Percentiles rank a stretch among this genome's conserved stretches.
Evolutionary conservation across 2,797 vertebrate species (phyloP).

Genomic region (Enteromius mattozi): DNA sequence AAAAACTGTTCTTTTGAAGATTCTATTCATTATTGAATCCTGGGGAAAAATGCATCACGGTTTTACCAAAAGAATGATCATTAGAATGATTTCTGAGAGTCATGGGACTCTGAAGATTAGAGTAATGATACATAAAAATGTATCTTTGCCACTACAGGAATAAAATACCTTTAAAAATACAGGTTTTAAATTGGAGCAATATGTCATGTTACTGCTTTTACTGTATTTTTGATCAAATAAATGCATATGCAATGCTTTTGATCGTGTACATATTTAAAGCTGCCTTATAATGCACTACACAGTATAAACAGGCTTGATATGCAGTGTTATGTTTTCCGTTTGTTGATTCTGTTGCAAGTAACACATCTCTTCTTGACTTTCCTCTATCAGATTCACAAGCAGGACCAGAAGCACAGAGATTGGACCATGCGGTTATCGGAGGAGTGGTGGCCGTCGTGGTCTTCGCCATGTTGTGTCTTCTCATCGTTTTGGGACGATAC

Average conservation of each 20-base stretch:
- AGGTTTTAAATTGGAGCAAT: too few species aligned
- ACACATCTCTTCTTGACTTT: conserved; percentile 18
- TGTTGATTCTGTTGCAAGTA: not conserved
- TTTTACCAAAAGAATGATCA: not conserved
- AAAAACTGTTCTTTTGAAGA: not conserved
- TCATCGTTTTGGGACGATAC: conserved; percentile 96
- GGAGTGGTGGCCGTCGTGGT: conserved; percentile 98
- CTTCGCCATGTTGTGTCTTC: conserved; percentile 97
- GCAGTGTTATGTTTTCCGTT: not conserved
- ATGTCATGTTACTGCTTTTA: not conserved
- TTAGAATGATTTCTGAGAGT: not conserved
- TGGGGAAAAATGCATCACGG: not conserved
- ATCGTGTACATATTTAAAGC: not conserved
- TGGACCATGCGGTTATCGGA: conserved; percentile 97
- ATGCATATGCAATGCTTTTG: not conserved
- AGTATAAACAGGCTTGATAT: not conserved
- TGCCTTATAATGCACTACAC: not conserved
- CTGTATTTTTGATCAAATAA: not conserved
- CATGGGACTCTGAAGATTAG: not conserved
- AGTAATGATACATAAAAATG: not conserved
- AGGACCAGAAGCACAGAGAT: conserved; percentile 89
- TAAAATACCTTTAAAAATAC: not conserved
- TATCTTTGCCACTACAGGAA: not conserved
- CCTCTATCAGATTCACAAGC: conserved; percentile 90
- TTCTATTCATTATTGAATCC: not conserved